Evolutionary conservation across 64 coral and sea anemone genomes (phyloP), one percentile per base, ranked within the genome.

Genomic region (Montipora foliosa): DNA sequence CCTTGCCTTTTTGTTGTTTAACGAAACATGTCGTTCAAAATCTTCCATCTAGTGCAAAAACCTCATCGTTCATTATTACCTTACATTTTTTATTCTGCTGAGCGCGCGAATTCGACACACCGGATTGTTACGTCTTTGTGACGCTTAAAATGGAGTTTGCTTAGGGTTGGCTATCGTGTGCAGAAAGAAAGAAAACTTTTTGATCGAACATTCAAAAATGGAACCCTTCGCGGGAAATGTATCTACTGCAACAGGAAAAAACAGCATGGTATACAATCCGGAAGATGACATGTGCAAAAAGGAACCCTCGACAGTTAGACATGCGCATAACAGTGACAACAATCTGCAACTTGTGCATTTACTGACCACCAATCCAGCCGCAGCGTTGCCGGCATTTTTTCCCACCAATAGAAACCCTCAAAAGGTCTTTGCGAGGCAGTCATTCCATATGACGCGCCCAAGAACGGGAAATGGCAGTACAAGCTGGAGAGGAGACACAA

Each of bases 281-380:
- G 82, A 14, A 47, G 67, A 6, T 2, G 66, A 86, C 10, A 45
- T 49, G 1, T 86, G 21, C 47, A 49, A 48, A 44, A 86, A 71
- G 5, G 81, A 46, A 19, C 44, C 82, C 13, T 8, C 50, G 12
- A 6, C n/a, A 29, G n/a, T 5, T 9, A 64, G 64, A 9, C 82
- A 70, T 5, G 6, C 82, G 44, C 81, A 79, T 13, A 87, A 79
- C 22, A 75, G 75, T 44, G 92, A 88, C 12, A 78, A 93, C 22
- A 93, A 88, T 11, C 67, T 93, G n/a, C 83, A 88, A 20, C 85
- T 93, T 53, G 92, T 93, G 11, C 84, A 82, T 73, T 68, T 93
- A 16, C 84, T 93, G 17, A 93, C 92, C 16, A 93, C 92, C 16
- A 93, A 93, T 20, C 92, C 92, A 2, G 92, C 92, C 29, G 92